Evolutionary conservation across 2,888 invertebrate genomes (phyloP).

Genomic region (Epiperipatus broadwayi): DNA sequence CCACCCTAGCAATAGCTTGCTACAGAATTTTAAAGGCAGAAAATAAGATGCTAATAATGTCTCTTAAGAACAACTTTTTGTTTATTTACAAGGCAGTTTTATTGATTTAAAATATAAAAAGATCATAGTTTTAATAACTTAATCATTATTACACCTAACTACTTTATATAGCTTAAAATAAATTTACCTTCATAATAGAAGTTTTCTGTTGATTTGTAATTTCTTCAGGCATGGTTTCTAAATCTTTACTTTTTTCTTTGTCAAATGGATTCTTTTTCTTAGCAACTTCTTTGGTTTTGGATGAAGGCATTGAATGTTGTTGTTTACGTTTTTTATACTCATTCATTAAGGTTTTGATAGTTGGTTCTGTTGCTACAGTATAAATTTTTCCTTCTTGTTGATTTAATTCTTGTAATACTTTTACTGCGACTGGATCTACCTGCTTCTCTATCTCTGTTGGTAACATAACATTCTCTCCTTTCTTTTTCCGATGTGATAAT

Average conservation of each 20-base stretch:
- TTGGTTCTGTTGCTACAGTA: slow-evolving; percentile 31
- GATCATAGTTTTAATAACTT: too few species aligned
- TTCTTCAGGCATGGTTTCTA: slow-evolving; percentile 42
- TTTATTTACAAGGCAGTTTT: too few species aligned
- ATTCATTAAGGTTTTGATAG: slow-evolving; percentile 33
- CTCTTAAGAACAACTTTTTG: too few species aligned
- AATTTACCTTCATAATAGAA: slow-evolving; percentile 55
- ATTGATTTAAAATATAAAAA: too few species aligned
- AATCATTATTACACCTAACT: too few species aligned
- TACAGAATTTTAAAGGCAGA: too few species aligned
- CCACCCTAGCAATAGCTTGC: too few species aligned
- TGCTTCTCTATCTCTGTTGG: too few species aligned
- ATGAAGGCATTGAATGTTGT: slow-evolving; percentile 30
- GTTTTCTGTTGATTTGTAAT: slow-evolving; percentile 60
- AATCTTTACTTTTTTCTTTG: slow-evolving; percentile 14
- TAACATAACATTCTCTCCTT: too few species aligned
- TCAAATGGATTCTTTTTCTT: slow-evolving; percentile 16
- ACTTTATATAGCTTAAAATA: too few species aligned
- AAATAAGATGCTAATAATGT: too few species aligned
- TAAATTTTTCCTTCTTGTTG: slow-evolving; percentile 24
- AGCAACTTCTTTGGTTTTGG: slow-evolving; percentile 13
- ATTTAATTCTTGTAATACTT: slow-evolving; percentile 11
- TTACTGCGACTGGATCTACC: too few species aligned
- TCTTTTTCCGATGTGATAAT: slow-evolving; percentile 18
- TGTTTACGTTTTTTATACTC: slow-evolving; percentile 37